Conservation (phyloP, 2,888 invertebrate species). For the Epistrophe grossulariae region DNA sequence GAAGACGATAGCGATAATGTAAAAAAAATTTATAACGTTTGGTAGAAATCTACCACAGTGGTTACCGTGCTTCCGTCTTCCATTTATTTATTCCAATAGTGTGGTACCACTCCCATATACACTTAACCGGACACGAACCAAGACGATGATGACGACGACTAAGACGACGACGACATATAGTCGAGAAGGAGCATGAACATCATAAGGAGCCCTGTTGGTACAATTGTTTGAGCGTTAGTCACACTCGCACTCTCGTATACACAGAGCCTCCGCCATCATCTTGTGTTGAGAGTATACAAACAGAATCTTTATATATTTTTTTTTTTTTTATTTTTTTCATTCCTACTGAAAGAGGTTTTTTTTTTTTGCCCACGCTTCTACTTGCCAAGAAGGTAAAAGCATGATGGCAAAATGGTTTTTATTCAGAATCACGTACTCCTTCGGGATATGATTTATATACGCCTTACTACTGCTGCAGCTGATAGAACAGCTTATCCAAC, state of each 20-base stretch:
- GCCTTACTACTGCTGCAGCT: slow-evolving; percentile 69
- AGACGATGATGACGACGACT: slow-evolving; percentile 22
- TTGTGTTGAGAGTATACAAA: slow-evolving; percentile 56
- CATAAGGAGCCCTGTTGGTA: slow-evolving; percentile 60
- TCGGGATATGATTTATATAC: slow-evolving; percentile 69
- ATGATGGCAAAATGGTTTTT: slow-evolving; percentile 53
- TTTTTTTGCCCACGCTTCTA: slow-evolving; percentile 14
- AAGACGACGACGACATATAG: slow-evolving; percentile 7
- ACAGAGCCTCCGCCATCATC: slow-evolving; percentile 32
- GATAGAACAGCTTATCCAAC: slow-evolving; percentile 74
- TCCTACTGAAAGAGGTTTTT: slow-evolving; percentile 26
- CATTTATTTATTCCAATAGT: slow-evolving; percentile 66
- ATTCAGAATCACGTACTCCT: slow-evolving; percentile 75
- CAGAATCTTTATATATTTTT: slow-evolving; percentile 20
- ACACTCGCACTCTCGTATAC: slow-evolving; percentile 43
- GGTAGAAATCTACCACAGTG: background rate
- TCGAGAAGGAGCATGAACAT: slow-evolving; percentile 71
- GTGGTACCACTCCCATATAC: slow-evolving; percentile 65
- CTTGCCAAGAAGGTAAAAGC: slow-evolving; percentile 28
- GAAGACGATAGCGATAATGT: no score
- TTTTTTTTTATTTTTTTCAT: slow-evolving; percentile 23
- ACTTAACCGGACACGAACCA: slow-evolving; percentile 74
- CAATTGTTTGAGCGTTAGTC: slow-evolving; percentile 45
- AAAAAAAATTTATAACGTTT: background rate
- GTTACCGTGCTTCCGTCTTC: slow-evolving; percentile 35